Conservation (phyloP, 2,888 invertebrate species). For the Thera britannica region DNA sequence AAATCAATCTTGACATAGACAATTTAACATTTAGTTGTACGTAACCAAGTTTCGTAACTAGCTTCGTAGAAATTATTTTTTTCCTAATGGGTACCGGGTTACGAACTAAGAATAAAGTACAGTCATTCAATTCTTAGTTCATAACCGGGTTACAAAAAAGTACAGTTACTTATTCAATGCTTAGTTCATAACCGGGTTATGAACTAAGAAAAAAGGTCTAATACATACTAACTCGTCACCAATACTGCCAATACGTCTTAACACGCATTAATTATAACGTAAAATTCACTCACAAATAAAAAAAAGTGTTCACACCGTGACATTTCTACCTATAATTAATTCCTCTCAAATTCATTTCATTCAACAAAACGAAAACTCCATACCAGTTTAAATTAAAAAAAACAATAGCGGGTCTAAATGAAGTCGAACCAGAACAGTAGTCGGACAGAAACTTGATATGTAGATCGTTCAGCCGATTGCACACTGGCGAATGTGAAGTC, state of each 20-base stretch:
- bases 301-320: conserved; percentile 28
- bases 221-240: no score
- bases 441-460: conserved; percentile 70
- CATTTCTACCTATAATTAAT: conserved; percentile 40
- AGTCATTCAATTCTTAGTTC: no score
- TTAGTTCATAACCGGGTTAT: no score
- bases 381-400: conserved; percentile 21
- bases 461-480: conserved; percentile 63
- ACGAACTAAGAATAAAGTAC: no score
- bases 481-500: conserved; percentile 45
- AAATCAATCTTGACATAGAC: no score
- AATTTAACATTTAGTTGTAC: no score
- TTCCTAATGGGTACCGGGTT: no score
- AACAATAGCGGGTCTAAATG: conserved; percentile 38
- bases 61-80: no score
- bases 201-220: no score
- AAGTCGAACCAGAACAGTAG: conserved; percentile 69
- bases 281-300: background rate
- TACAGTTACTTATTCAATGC: no score
- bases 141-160: no score
- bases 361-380: conserved; percentile 25
- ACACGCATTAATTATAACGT: background rate
- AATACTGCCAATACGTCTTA: background rate
- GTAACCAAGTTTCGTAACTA: no score
- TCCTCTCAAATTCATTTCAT: conserved; percentile 38